Conservation (phyloP, 2,888 invertebrate genomes). For the Stenotaenia linearis region DNA sequence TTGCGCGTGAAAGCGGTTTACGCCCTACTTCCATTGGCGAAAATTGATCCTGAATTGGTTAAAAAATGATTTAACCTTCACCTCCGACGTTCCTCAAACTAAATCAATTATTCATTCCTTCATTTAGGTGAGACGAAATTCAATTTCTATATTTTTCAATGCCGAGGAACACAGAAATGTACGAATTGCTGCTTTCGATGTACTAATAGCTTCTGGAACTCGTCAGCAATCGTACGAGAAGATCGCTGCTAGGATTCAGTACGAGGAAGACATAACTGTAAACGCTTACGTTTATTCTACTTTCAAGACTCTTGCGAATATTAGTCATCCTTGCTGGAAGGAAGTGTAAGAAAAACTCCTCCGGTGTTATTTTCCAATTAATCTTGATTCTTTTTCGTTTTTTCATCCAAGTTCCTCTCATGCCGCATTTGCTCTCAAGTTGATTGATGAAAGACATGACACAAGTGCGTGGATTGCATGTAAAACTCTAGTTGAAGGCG, state of each 20-base stretch:
- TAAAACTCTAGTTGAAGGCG: background rate
- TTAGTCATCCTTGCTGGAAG: background rate
- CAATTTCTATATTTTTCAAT: background rate
- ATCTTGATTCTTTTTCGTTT: background rate
- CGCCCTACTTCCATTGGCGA: background rate
- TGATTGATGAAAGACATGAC: background rate
- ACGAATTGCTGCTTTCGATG: background rate
- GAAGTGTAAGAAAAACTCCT: background rate
- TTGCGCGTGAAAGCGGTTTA: background rate
- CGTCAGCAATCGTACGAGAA: background rate
- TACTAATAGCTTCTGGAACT: background rate
- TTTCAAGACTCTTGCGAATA: background rate
- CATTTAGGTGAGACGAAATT: background rate
- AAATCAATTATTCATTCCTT: background rate
- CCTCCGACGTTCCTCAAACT: background rate
- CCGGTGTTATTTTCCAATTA: background rate
- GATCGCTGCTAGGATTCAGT: background rate
- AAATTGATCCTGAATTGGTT: background rate
- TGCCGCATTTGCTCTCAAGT: background rate
- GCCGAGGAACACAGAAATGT: background rate
- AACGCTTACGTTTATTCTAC: background rate
- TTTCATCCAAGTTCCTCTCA: background rate
- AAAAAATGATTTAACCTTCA: background rate
- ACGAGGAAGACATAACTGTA: background rate
- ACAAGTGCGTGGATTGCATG: background rate